phyloP scores from a whole-genome alignment of 2,113 vertebrate species.

The Labeo rohita region DNA sequence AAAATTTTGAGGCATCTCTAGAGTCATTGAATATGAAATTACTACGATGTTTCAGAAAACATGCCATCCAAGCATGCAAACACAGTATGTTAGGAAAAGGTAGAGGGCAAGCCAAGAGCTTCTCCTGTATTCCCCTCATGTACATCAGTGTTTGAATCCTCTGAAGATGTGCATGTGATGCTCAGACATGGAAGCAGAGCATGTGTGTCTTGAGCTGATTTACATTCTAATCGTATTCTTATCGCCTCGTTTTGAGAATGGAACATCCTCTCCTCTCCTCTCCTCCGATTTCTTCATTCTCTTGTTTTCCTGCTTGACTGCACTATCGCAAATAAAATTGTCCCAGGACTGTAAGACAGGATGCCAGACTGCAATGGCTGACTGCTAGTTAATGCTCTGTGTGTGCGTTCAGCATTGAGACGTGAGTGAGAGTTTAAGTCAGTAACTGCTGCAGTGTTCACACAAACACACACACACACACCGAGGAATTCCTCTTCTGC shows the following conservation, averaged over 20 bases:
- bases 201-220: conserved; percentile 3
- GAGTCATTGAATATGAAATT: background rate
- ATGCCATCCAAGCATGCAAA: background rate
- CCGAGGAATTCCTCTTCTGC: conserved; percentile 2
- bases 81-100: background rate
- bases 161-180: background rate
- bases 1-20: background rate
- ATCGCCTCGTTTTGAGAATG: background rate
- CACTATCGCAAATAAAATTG: background rate
- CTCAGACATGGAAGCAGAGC: background rate
- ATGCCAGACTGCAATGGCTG: background rate
- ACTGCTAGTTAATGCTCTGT: background rate
- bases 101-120: background rate
- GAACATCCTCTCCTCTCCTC: background rate
- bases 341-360: background rate
- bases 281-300: background rate
- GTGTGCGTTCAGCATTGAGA: conserved; percentile 24
- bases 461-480: conserved; percentile 18
- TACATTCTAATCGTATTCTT: background rate
- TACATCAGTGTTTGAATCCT: conserved; percentile 3
- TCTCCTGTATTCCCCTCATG: background rate
- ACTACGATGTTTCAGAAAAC: background rate
- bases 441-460: conserved; percentile 38
- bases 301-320: background rate
- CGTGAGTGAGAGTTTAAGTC: conserved; percentile 43